These are phyloP conservation scores for Catalaphyllia jardinei DNA, from an alignment of 64 coral and sea anemone species.

Conservation along the genomic window DNA sequence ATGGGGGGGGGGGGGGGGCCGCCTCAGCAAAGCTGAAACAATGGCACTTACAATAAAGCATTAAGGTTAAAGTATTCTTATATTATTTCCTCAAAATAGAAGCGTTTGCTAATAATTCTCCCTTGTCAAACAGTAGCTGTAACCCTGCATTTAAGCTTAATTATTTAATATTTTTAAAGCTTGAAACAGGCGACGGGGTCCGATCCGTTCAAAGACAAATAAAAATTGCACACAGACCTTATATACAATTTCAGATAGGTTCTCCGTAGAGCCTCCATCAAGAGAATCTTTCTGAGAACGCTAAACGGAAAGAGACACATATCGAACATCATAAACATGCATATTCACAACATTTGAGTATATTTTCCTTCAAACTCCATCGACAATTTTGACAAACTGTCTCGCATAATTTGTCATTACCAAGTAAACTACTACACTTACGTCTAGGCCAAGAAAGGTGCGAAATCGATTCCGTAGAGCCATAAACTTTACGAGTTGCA, in stretches of 20 bases:
- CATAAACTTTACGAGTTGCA: conserved; percentile 27
- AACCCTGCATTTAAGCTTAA: too few species aligned
- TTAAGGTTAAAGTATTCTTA: too few species aligned
- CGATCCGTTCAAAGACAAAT: not conserved
- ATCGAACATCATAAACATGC: not conserved
- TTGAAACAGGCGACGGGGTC: too few species aligned
- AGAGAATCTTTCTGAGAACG: conserved; percentile 58
- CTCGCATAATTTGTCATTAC: not conserved
- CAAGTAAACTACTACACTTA: conserved; percentile 48
- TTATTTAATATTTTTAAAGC: too few species aligned
- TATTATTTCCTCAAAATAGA: not conserved
- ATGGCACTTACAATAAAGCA: too few species aligned
- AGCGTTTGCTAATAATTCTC: too few species aligned
- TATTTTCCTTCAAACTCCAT: not conserved
- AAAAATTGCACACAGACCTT: conserved; percentile 39
- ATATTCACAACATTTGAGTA: not conserved
- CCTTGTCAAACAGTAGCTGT: too few species aligned
- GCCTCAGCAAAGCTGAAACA: too few species aligned
- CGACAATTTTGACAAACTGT: not conserved
- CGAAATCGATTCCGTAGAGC: conserved; percentile 74
- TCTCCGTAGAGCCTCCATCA: conserved; percentile 68
- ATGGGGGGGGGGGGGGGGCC: too few species aligned
- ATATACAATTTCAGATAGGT: conserved; percentile 72
- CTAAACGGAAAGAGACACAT: conserved; percentile 27
- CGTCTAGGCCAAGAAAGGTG: conserved; percentile 76